phyloP scores from a whole-genome alignment of 1,140 invertebrate genomes.

The Eurosta solidaginis region DNA sequence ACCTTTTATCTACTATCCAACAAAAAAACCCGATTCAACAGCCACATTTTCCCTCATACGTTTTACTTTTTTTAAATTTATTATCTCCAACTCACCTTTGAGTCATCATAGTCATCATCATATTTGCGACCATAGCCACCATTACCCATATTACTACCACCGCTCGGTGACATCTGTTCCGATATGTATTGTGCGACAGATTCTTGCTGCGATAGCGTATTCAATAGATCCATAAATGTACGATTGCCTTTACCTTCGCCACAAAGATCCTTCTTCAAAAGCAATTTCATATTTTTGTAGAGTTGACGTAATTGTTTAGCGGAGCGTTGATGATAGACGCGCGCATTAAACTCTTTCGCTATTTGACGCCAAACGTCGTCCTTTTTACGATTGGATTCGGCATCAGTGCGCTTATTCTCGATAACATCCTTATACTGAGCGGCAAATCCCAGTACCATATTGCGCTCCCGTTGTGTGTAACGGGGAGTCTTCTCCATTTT shows the following conservation, averaged over 20 bases:
- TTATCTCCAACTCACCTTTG: slow-evolving; percentile 44
- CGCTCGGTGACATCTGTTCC: slow-evolving; percentile 52
- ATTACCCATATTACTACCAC: slow-evolving; percentile 37
- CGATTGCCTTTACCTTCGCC: slow-evolving; percentile 53
- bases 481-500: slow-evolving; percentile 61
- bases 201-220: slow-evolving; percentile 54
- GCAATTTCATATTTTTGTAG: slow-evolving; percentile 57
- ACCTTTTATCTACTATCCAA: background rate
- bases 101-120: slow-evolving; percentile 51
- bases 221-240: slow-evolving; percentile 53
- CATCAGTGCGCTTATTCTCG: slow-evolving; percentile 57
- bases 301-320: slow-evolving; percentile 55
- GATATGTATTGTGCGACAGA: slow-evolving; percentile 52
- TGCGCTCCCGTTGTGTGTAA: slow-evolving; percentile 59
- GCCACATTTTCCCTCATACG: background rate
- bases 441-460: slow-evolving; percentile 56
- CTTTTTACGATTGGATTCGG: slow-evolving; percentile 58
- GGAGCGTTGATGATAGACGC: slow-evolving; percentile 56
- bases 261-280: slow-evolving; percentile 56
- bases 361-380: slow-evolving; percentile 58
- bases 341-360: slow-evolving; percentile 56
- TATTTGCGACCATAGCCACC: slow-evolving; percentile 36
- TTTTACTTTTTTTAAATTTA: background rate
- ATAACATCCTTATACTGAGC: slow-evolving; percentile 58
- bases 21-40: background rate